Percentiles rank a stretch among this genome's conserved stretches.
Conservation (phyloP, 2,888 invertebrate genomes). For the Melipona bicolor region DNA sequence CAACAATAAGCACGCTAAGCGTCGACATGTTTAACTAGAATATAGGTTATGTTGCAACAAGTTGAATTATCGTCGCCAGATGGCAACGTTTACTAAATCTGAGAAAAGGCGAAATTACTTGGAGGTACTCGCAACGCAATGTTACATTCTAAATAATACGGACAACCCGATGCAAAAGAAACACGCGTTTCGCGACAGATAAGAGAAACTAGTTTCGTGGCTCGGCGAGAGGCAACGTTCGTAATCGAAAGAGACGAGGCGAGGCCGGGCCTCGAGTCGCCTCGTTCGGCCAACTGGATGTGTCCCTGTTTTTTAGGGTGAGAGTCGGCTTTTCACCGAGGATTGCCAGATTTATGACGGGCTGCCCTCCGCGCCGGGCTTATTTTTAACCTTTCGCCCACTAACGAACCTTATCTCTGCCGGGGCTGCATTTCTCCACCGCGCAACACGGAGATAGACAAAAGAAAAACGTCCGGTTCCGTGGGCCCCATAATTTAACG, state of each 20-base stretch:
- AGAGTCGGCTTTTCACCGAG: constrained; percentile 71
- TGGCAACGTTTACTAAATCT: no score
- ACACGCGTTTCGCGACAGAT: background rate
- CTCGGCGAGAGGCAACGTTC: background rate
- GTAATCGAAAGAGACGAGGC: background rate
- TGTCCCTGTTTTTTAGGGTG: constrained; percentile 69
- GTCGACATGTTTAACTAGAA: no score
- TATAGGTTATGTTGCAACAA: no score
- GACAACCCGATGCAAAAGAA: no score
- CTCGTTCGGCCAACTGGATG: constrained; percentile 44
- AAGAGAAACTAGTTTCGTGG: background rate
- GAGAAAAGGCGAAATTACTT: no score
- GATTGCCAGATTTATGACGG: constrained; percentile 83
- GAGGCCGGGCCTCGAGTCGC: constrained; percentile 8
- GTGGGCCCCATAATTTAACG: constrained; percentile 71
- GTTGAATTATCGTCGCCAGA: no score
- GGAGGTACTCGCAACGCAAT: no score
- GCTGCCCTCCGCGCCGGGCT: constrained; percentile 74
- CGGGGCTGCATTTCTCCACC: constrained; percentile 74
- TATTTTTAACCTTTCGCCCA: constrained; percentile 83
- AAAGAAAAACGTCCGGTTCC: constrained; percentile 71
- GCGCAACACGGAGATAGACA: constrained; percentile 72
- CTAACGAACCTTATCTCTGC: constrained; percentile 82
- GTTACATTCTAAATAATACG: no score
- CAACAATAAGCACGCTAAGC: no score